Base-by-base conservation (phyloP, 2,888 invertebrate species). In the Aphodius sticticus region DNA sequence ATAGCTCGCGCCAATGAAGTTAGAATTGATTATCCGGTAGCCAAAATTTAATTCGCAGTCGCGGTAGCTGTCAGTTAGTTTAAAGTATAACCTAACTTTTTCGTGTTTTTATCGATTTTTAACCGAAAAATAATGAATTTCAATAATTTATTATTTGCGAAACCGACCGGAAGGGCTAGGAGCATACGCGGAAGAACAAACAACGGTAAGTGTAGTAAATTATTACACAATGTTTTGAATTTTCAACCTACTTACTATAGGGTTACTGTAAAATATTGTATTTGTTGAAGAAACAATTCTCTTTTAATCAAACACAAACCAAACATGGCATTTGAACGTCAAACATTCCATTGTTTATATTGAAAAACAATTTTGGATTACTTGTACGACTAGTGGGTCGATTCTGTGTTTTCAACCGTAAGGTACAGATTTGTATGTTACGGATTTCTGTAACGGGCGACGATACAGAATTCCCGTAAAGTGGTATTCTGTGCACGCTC, bases 141-240 rank as follows among this genome's bases (percentile, higher is more conserved):
- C 14, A 78, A 75, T n/a, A 71, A 77, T n/a, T 77, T 76, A 12
- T 15, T 16, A 16, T 69, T 69, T 26, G 15, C 16, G 7, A 78
- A 78, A 74, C 16, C 16, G 6, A 71, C 76, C 9, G 71, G 79
- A 1, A 79, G 76, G 69, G 69, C 69, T 38, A 76, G 70, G n/a
- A 79, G 76, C 53, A 70, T 53, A n/a, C 76, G 79, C 6, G 76
- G 72, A 26, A 70, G 78, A 16, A 76, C 69, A 37, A 53, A 71
- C 35, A 78, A 70, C 36, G 77, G 69, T 71, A 69, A 76, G 36
- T 70, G 16, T 70, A n/a, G 38, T 77, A 69, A 88, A 88, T 89
- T n/a, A n/a, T n/a, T n/a, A n/a, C n/a, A n/a, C n/a, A n/a, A n/a
- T n/a, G n/a, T n/a, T n/a, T n/a, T n/a, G n/a, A n/a, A n/a, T n/a